These are phyloP conservation scores for Mizuhopecten yessoensis DNA, from an alignment of 1,140 invertebrate species.

Conservation along the genomic window DNA sequence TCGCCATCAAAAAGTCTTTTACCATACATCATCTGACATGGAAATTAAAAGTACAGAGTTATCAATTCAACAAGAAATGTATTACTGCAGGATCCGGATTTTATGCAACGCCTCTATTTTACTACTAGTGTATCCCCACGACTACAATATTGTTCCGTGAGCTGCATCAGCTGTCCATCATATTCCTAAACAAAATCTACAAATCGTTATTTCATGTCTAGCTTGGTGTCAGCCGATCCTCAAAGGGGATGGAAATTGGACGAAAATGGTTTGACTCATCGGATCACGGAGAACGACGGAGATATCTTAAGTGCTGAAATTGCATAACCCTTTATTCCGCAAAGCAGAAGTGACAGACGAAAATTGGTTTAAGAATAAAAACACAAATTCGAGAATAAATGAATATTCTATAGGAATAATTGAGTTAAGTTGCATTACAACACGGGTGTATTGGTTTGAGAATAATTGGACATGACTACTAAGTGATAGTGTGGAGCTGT, in stretches of 20 bases:
- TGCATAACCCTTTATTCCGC: not conserved
- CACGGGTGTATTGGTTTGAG: not conserved
- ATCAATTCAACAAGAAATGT: not conserved
- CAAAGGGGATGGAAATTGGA: slow-evolving; percentile 16
- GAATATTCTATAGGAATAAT: not conserved
- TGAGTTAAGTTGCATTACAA: not conserved
- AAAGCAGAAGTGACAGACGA: not conserved
- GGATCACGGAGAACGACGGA: not conserved
- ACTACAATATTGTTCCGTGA: slow-evolving; percentile 18
- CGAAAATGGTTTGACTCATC: slow-evolving; percentile 20
- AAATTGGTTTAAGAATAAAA: slow-evolving; percentile 28
- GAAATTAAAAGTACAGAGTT: not conserved
- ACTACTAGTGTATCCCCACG: not conserved
- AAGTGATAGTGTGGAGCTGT: not conserved
- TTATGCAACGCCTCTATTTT: not conserved
- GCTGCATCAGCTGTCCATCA: slow-evolving; percentile 9
- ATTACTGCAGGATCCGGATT: not conserved
- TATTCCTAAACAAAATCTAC: slow-evolving; percentile 10
- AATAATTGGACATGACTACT: not conserved
- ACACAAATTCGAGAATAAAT: slow-evolving; percentile 16
- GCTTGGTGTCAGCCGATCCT: slow-evolving; percentile 36
- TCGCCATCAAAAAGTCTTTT: not conserved
- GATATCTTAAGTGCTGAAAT: not conserved
- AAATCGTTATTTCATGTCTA: slow-evolving; percentile 34
- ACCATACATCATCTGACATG: not conserved